Percentiles rank a stretch among this genome's conserved stretches.
Conservation (phyloP, 1,140 invertebrate genomes). For the Brevipalpus yothersi region DNA sequence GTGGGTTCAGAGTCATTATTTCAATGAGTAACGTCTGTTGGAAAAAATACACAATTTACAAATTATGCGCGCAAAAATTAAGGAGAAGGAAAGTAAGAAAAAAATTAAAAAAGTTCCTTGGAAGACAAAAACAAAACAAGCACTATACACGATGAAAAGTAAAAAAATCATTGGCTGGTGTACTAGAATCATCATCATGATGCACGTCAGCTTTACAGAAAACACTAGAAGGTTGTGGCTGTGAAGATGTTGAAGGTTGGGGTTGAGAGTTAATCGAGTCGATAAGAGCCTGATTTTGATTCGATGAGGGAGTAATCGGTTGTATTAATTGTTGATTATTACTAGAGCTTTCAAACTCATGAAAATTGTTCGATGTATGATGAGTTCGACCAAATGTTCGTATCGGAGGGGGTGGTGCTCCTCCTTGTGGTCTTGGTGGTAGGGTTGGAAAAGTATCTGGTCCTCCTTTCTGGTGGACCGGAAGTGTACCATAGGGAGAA, state of each 20-base stretch:
- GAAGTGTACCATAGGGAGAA: slow-evolving; percentile 12
- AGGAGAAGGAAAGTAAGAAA: too few species aligned
- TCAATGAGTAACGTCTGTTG: too few species aligned
- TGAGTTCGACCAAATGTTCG: neutral
- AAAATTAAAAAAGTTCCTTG: too few species aligned
- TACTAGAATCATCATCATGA: neutral
- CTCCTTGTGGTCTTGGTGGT: neutral
- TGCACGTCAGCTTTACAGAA: slow-evolving; percentile 3
- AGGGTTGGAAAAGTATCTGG: neutral
- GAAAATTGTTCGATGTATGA: neutral
- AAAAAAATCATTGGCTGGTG: neutral
- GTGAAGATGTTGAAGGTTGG: neutral
- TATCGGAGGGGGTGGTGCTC: neutral
- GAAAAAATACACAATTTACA: too few species aligned
- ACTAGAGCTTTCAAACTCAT: neutral
- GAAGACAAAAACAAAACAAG: too few species aligned
- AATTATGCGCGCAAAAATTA: too few species aligned
- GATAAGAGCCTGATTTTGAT: neutral
- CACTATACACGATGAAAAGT: neutral
- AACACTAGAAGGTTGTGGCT: slow-evolving; percentile 18
- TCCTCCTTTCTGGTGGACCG: slow-evolving; percentile 1
- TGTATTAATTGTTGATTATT: neutral
- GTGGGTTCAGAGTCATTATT: too few species aligned
- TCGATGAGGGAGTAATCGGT: neutral
- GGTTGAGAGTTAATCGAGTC: neutral